Evolutionary conservation across 2,888 invertebrate species (phyloP), one percentile per base, ranked within the genome.

Genomic region (Melieria omissa): DNA sequence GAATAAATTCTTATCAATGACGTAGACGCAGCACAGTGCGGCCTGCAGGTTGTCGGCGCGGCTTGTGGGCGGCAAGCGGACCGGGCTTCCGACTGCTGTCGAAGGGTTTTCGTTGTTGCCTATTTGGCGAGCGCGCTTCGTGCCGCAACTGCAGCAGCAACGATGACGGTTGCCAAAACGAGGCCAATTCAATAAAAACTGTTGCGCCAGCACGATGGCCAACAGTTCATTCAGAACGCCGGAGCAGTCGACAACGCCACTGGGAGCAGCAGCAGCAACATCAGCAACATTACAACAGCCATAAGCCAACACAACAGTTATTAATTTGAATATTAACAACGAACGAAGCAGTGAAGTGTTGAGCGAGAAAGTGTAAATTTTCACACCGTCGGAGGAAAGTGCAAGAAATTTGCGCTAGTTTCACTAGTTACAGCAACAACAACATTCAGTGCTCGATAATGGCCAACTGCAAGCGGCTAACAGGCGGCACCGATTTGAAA

Each of bases 151-250:
- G 41, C 60, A 44, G 41, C 60, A 44, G 52, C 29, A 29, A 29
- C 29, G 29, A 29, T 29, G 29, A 29, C 29, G 29, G 29, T 3
- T 29, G 29, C 60, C 9, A 70, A 73, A 83, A 84, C 78, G 82
- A 80, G 82, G 80, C 78, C 81, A 80, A 78, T 74, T 78, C 78
- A 80, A 84, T 84, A 84, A 84, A 84, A 84, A 84, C 84, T 84
- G 84, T 84, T 84, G 84, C 84, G 82, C 81, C 75, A 73, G 76
- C 73, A 73, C 68, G 70, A 75, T 70, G 74, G 78, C 71, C 76
- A 82, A 77, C 84, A 84, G 84, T 84, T 84, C 81, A 84, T 84
- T 83, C 81, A 84, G 85, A 82, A 83, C 84, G 80, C 78, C 81
- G 79, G 80, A 78, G 80, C 83, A 77, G 81, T 82, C 76, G 75